Conservation (phyloP, 2,888 invertebrate species). For the Scaptomyza reducta region DNA sequence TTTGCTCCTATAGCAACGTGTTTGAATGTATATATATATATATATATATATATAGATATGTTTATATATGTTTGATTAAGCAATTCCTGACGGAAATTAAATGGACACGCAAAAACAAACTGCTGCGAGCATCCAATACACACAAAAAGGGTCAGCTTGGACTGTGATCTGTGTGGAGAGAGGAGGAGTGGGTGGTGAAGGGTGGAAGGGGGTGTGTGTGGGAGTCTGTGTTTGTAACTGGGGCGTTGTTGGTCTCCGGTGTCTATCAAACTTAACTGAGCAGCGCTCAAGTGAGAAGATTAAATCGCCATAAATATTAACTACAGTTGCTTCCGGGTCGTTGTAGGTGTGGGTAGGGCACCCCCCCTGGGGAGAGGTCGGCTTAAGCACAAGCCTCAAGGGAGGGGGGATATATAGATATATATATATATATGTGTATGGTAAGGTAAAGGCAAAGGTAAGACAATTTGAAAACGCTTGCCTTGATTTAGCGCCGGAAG, state of each 20-base stretch:
- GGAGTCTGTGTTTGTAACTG: background rate
- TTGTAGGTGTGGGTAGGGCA: background rate
- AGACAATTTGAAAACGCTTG: constrained; percentile 75
- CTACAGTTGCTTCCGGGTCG: constrained; percentile 66
- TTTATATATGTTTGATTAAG: constrained; percentile 71
- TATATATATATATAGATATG: background rate
- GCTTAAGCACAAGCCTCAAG: constrained; percentile 7
- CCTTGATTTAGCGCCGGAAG: constrained; percentile 81
- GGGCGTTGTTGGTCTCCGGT: constrained; percentile 21
- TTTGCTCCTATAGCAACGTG: constrained; percentile 25
- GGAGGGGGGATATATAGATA: background rate
- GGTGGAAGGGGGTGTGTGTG: background rate
- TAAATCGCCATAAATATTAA: constrained; percentile 81
- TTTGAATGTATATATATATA: background rate
- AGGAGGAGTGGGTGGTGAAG: constrained; percentile 10
- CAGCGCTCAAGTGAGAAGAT: constrained; percentile 79
- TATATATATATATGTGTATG: background rate
- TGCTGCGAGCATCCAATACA: constrained; percentile 5
- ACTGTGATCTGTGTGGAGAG: constrained; percentile 1
- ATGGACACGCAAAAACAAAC: constrained; percentile 78
- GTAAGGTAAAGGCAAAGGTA: constrained; percentile 42
- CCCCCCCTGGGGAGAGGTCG: constrained; percentile 2
- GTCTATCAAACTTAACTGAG: constrained; percentile 76
- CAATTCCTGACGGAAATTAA: constrained; percentile 80
- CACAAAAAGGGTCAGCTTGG: constrained; percentile 52